phyloP scores from a whole-genome alignment of 2,797 vertebrate genomes.

The Sebastes iracundus region DNA sequence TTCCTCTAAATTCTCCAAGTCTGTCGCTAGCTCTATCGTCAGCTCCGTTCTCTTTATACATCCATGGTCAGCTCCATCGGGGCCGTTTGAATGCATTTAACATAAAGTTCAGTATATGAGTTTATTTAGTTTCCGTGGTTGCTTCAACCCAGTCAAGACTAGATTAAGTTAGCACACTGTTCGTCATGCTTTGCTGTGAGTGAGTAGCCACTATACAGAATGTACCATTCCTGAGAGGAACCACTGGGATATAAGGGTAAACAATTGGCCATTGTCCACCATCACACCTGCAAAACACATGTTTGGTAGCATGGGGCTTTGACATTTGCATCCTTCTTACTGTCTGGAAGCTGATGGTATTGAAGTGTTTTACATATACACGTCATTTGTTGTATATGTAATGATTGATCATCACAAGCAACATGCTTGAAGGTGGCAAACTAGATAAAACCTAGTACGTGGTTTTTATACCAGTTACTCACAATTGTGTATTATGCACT shows the following conservation, averaged over 20 bases:
- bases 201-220: neutral
- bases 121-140: neutral
- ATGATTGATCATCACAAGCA: neutral
- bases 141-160: neutral
- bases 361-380: neutral
- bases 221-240: slow-evolving; percentile 39
- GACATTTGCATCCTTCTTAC: slow-evolving; percentile 12
- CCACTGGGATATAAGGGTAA: slow-evolving; percentile 4
- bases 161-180: neutral
- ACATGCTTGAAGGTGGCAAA: neutral
- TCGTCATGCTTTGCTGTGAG: slow-evolving; percentile 22
- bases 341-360: neutral
- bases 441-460: neutral
- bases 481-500: neutral
- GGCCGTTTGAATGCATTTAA: neutral
- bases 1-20: too few species aligned
- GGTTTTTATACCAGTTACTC: neutral
- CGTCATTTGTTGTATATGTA: neutral
- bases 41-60: too few species aligned
- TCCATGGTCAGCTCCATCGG: too few species aligned
- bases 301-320: slow-evolving; percentile 9
- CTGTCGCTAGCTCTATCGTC: too few species aligned
- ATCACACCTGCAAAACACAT: slow-evolving; percentile 61
- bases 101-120: neutral
- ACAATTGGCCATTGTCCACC: slow-evolving; percentile 62